Evolutionary conservation across 2,113 vertebrate species (phyloP).

Genomic region (Sylvia atricapilla): DNA sequence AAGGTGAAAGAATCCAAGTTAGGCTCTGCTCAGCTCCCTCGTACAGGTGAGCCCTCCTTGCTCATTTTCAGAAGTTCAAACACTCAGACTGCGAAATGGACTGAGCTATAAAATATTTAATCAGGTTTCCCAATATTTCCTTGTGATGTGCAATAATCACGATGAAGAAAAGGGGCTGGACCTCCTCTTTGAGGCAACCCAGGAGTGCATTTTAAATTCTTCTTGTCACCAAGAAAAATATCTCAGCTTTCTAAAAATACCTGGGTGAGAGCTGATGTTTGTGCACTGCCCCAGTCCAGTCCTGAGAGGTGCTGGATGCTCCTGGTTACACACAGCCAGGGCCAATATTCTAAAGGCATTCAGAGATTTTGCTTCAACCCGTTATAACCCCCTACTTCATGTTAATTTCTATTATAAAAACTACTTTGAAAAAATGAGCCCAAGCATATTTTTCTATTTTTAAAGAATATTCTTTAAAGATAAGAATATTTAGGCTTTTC

Average conservation of each 20-base stretch:
- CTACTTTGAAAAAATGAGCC: not conserved
- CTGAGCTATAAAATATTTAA: not conserved
- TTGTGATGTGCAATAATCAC: not conserved
- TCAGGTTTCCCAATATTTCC: not conserved
- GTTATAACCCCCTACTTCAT: not conserved
- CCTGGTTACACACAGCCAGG: not conserved
- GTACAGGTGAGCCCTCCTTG: not conserved
- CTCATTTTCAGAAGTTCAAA: not conserved
- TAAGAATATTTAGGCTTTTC: not conserved
- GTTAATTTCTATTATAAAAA: not conserved
- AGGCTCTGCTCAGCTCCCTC: not conserved
- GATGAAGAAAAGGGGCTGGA: not conserved
- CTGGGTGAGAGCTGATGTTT: not conserved
- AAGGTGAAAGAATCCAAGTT: not conserved
- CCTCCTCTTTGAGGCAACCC: not conserved
- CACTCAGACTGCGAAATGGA: not conserved
- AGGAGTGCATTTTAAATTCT: not conserved
- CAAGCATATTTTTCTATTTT: not conserved
- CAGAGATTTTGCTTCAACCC: fast-evolving
- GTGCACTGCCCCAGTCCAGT: not conserved
- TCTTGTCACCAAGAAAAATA: not conserved
- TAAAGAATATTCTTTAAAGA: not conserved
- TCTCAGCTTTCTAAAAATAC: not conserved
- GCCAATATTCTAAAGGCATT: not conserved
- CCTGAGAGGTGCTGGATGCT: not conserved